Evolutionary conservation across 2,888 invertebrate genomes (phyloP).

Genomic region (Cistogaster globosa): DNA sequence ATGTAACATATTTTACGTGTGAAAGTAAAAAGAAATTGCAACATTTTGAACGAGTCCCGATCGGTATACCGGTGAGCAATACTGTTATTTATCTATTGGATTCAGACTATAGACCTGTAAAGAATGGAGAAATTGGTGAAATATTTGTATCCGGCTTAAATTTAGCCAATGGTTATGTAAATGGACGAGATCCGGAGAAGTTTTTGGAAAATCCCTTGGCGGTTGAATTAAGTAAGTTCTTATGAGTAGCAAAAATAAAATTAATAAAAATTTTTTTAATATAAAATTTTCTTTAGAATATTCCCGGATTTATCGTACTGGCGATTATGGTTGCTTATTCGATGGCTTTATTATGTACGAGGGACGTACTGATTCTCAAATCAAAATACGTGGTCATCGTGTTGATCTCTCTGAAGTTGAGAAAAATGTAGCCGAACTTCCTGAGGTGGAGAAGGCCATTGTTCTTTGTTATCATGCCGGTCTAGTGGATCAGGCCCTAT

Average conservation of each 20-base stretch:
- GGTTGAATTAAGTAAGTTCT: slow-evolving; percentile 84
- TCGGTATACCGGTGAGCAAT: slow-evolving; percentile 92
- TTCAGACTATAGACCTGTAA: slow-evolving; percentile 88
- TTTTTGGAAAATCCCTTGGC: slow-evolving; percentile 91
- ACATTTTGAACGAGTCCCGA: slow-evolving; percentile 89
- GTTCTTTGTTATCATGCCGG: slow-evolving; percentile 92
- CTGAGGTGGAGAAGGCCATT: slow-evolving; percentile 89
- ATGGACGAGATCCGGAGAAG: slow-evolving; percentile 88
- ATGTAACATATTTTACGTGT: slow-evolving; percentile 91
- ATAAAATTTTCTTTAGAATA: slow-evolving; percentile 84
- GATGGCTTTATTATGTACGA: slow-evolving; percentile 89
- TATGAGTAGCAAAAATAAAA: not conserved
- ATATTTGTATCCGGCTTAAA: slow-evolving; percentile 92
- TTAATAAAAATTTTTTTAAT: not conserved
- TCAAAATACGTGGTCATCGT: slow-evolving; percentile 93
- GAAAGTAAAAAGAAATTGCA: slow-evolving; percentile 86
- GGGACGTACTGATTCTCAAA: slow-evolving; percentile 93
- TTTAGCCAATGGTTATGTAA: slow-evolving; percentile 91
- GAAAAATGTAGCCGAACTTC: slow-evolving; percentile 86
- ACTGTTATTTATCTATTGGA: slow-evolving; percentile 92
- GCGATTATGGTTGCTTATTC: slow-evolving; percentile 89
- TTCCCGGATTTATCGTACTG: slow-evolving; percentile 90
- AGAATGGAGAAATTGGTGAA: slow-evolving; percentile 90
- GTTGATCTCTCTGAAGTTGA: slow-evolving; percentile 94
- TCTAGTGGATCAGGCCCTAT: slow-evolving; percentile 87